phyloP scores from a whole-genome alignment of 2,113 vertebrate genomes.

The Tragulus kanchil region DNA sequence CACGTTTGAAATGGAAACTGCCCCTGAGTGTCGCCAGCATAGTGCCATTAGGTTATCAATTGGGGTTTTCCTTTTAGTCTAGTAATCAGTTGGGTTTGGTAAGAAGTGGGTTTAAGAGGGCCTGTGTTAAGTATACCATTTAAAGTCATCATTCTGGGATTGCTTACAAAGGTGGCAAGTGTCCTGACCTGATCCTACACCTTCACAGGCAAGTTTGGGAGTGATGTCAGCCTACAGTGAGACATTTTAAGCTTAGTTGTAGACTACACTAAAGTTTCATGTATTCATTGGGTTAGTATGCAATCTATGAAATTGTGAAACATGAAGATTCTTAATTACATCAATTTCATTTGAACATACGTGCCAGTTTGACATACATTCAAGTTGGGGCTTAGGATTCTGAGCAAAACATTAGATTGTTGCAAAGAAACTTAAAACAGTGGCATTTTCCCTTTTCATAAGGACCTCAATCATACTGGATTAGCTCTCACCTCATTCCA shows the following conservation, averaged over 20 bases:
- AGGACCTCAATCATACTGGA: neutral
- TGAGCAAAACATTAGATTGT: conserved; percentile 56
- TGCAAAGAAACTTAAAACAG: conserved; percentile 21
- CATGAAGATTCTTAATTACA: neutral
- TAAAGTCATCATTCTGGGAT: conserved; percentile 7
- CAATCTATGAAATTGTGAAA: conserved; percentile 37
- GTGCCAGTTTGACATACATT: neutral
- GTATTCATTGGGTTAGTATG: conserved; percentile 26
- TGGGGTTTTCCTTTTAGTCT: conserved; percentile 37
- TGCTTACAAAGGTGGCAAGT: neutral
- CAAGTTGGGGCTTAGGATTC: conserved; percentile 5
- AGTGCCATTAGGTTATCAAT: neutral
- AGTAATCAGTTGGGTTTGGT: neutral
- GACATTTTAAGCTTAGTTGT: neutral
- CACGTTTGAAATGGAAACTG: conserved; percentile 31
- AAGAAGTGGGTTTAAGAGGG: neutral
- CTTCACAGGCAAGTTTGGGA: conserved; percentile 1
- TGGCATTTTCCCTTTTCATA: neutral
- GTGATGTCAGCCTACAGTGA: neutral
- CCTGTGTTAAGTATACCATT: neutral
- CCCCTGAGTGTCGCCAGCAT: neutral
- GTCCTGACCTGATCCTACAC: neutral
- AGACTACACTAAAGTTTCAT: neutral
- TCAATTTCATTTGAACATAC: neutral
- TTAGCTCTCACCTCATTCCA: neutral